Conservation (phyloP, 2,113 vertebrate genomes). For the Bombycilla garrulus region DNA sequence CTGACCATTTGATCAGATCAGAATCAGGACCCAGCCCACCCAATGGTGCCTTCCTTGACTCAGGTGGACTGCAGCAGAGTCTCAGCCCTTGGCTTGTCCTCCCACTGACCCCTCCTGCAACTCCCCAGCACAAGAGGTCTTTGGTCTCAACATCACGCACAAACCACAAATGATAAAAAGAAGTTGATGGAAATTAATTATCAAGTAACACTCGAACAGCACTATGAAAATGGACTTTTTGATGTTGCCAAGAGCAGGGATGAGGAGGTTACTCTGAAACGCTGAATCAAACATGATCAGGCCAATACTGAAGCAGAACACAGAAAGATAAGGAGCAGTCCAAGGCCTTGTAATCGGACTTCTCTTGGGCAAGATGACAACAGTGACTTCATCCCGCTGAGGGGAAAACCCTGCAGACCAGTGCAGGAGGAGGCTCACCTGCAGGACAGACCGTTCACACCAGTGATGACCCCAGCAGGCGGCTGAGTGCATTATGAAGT, state of each 20-base stretch:
- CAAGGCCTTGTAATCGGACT: neutral
- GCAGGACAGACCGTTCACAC: neutral
- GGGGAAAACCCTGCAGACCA: neutral
- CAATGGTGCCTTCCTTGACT: rapidly evolving
- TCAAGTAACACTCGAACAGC: neutral
- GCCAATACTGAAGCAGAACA: neutral
- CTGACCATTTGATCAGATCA: neutral
- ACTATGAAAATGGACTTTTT: neutral
- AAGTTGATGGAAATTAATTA: neutral
- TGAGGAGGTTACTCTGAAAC: neutral
- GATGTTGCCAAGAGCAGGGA: rapidly evolving
- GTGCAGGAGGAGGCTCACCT: neutral
- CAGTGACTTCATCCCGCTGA: neutral
- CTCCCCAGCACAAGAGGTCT: neutral
- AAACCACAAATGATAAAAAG: neutral
- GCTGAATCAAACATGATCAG: neutral
- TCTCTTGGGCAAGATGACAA: neutral
- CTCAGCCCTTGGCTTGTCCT: neutral
- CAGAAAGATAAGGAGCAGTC: neutral
- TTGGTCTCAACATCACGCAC: neutral
- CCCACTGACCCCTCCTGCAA: neutral
- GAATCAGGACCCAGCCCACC: rapidly evolving
- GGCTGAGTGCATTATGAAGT: neutral
- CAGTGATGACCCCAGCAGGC: neutral
- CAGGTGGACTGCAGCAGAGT: neutral